Evolutionary conservation across 2,888 invertebrate species (phyloP).

Genomic region (Malachius bipustulatus): DNA sequence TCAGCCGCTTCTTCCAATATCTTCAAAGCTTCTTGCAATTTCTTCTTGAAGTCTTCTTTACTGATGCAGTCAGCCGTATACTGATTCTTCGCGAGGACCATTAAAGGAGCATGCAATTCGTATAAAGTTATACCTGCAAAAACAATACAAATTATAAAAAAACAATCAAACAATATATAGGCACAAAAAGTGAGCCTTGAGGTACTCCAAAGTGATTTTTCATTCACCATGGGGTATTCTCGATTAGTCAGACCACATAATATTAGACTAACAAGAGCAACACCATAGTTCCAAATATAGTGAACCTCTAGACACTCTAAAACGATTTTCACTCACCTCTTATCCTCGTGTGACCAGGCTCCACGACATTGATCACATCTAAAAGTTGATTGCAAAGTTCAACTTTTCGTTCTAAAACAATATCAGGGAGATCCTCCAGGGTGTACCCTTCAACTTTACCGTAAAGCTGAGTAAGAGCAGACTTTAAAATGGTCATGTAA

Average conservation of each 20-base stretch:
- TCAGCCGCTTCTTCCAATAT: conserved; percentile 51
- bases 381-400: conserved; percentile 60
- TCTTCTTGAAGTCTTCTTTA: conserved; percentile 47
- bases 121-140: conserved; percentile 59
- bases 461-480: conserved; percentile 64
- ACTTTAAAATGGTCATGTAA: conserved; percentile 52
- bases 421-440: conserved; percentile 59
- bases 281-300: too few relatives aligned
- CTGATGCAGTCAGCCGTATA: conserved; percentile 48
- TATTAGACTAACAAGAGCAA: too few relatives aligned
- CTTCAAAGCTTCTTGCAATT: conserved; percentile 50
- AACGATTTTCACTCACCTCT: conserved; percentile 52
- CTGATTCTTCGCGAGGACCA: conserved; percentile 55
- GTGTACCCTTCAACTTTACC: conserved; percentile 62
- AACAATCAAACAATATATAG: too few relatives aligned
- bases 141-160: conserved; percentile 7
- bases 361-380: conserved; percentile 55
- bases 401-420: conserved; percentile 61
- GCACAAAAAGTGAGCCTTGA: too few relatives aligned
- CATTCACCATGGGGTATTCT: too few relatives aligned
- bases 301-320: too few relatives aligned
- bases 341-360: conserved; percentile 66
- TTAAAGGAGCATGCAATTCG: conserved; percentile 67
- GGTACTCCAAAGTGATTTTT: too few relatives aligned
- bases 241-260: too few relatives aligned